phyloP scores from a whole-genome alignment of 2,113 vertebrate genomes.

The Alouatta palliata region DNA sequence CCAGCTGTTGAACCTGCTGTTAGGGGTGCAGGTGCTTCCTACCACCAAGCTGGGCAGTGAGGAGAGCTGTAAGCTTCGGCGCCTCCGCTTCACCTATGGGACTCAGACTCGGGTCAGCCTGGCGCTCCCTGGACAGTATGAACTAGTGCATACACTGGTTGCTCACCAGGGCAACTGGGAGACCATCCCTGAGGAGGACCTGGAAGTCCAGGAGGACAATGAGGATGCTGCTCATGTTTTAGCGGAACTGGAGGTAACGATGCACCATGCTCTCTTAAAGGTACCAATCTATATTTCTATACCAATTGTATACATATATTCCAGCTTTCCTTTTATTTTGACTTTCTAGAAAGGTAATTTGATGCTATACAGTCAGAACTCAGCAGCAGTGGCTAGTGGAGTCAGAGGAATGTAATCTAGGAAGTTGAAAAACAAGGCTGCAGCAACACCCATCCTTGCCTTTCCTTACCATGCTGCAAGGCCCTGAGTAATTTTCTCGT shows the following conservation, averaged over 20 bases:
- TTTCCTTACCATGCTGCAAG: not conserved
- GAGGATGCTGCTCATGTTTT: slow-evolving; percentile 91
- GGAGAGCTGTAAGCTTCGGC: slow-evolving; percentile 89
- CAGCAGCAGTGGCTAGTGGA: not conserved
- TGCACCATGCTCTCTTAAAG: slow-evolving; percentile 94
- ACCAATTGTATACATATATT: no score
- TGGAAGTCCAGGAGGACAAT: slow-evolving; percentile 91
- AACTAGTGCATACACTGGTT: slow-evolving; percentile 93
- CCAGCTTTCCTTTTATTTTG: not conserved
- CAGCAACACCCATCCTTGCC: not conserved
- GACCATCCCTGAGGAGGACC: slow-evolving; percentile 94
- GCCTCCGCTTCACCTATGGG: slow-evolving; percentile 93
- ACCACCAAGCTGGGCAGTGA: slow-evolving; percentile 79
- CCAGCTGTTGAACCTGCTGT: slow-evolving; percentile 92
- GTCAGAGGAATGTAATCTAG: not conserved
- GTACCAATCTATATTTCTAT: slow-evolving; percentile 75
- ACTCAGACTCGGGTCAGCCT: slow-evolving; percentile 90
- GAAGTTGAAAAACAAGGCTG: not conserved
- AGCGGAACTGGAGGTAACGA: slow-evolving; percentile 95
- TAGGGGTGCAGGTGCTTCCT: slow-evolving; percentile 93
- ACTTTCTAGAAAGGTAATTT: slow-evolving; percentile 17
- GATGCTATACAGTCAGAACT: not conserved
- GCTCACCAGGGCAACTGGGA: slow-evolving; percentile 95
- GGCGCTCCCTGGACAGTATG: slow-evolving; percentile 94
- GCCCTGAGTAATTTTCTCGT: not conserved